Percentiles rank a stretch among this genome's conserved stretches.
Conservation (phyloP, 2,113 vertebrate genomes). For the Ctenomys sociabilis region DNA sequence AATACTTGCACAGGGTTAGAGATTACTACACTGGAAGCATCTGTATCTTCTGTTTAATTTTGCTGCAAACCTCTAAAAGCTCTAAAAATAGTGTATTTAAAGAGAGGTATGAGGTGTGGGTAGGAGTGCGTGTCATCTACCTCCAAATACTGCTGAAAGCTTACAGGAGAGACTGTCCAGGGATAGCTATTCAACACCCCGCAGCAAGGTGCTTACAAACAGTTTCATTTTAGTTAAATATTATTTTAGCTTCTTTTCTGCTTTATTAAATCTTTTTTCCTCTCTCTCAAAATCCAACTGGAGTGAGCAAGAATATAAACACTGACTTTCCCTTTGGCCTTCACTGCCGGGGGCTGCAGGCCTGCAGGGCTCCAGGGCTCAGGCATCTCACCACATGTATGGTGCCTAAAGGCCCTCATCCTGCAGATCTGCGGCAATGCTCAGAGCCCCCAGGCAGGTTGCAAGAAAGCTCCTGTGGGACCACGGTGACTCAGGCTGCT, state of each 20-base stretch:
- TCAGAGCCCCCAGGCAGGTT: slow-evolving; percentile 36
- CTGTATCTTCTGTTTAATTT: background rate
- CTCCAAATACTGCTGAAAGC: too few relatives aligned
- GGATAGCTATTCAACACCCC: background rate
- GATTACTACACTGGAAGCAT: background rate
- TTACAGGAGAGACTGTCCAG: background rate
- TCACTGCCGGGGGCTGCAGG: background rate
- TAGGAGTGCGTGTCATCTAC: background rate
- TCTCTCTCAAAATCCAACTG: background rate
- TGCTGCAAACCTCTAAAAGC: background rate
- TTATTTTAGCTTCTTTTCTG: slow-evolving; percentile 25
- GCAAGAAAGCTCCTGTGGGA: background rate
- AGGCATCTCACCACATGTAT: background rate
- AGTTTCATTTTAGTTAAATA: background rate
- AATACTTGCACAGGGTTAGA: too few relatives aligned
- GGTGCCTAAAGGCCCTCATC: background rate
- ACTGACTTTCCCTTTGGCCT: background rate
- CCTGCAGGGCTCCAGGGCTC: background rate
- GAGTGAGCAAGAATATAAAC: background rate
- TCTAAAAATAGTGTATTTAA: background rate
- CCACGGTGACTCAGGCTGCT: slow-evolving; percentile 53
- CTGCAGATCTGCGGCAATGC: background rate
- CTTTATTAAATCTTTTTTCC: slow-evolving; percentile 22
- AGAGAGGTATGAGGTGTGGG: too few relatives aligned
- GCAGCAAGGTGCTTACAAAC: background rate